Conservation (phyloP, 2,888 invertebrate genomes). For the Lasioglossum villosulum region DNA sequence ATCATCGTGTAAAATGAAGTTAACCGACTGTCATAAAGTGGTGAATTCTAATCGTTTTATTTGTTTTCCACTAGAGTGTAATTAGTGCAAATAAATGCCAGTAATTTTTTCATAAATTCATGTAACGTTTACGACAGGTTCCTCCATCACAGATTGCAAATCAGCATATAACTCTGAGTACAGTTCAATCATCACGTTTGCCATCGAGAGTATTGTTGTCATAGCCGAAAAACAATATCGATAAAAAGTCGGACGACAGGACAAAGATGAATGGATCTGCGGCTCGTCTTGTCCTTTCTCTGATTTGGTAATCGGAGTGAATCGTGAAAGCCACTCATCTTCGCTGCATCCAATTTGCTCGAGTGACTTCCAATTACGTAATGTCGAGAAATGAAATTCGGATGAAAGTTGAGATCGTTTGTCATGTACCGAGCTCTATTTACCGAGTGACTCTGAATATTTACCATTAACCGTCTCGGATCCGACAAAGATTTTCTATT, state of each 20-base stretch:
- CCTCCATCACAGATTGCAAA: not conserved
- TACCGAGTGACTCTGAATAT: slow-evolving; percentile 51
- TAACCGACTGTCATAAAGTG: too few relatives aligned
- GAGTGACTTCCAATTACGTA: slow-evolving; percentile 66
- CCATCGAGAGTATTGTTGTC: not conserved
- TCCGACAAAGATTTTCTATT: slow-evolving; percentile 17
- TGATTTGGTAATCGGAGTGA: slow-evolving; percentile 46
- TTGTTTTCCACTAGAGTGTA: too few relatives aligned
- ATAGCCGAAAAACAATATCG: not conserved
- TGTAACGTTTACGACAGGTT: not conserved
- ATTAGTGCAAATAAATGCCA: too few relatives aligned
- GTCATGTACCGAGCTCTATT: slow-evolving; percentile 46
- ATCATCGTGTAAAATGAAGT: too few relatives aligned
- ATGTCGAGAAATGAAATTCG: slow-evolving; percentile 63
- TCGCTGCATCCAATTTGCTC: slow-evolving; percentile 61
- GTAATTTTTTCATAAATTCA: not conserved
- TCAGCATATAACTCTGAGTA: too few relatives aligned
- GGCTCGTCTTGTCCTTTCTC: slow-evolving; percentile 21
- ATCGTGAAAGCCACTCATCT: slow-evolving; percentile 61
- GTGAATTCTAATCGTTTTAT: too few relatives aligned
- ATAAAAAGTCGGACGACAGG: too few relatives aligned
- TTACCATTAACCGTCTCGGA: slow-evolving; percentile 36
- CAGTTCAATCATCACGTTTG: too few relatives aligned
- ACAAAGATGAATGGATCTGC: not conserved
- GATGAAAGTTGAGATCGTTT: slow-evolving; percentile 62